These are phyloP conservation scores for Reticulitermes lucifugus DNA, from an alignment of 2,888 invertebrate species.

Conservation along the genomic window DNA sequence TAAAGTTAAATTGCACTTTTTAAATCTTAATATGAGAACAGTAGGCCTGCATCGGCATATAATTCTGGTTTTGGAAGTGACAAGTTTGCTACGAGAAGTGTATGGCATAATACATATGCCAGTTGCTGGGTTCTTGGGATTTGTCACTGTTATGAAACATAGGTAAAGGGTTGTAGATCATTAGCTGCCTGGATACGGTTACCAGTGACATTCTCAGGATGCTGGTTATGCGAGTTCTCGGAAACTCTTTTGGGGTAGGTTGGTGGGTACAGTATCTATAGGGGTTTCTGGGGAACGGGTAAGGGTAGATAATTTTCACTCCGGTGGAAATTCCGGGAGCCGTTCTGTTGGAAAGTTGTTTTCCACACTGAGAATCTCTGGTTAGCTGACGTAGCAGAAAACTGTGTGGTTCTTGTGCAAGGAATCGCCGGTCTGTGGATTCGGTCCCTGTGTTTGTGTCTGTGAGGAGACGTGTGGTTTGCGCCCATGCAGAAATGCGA, in stretches of 20 bases:
- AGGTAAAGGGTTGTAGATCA: background rate
- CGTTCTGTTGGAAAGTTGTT: conserved; percentile 28
- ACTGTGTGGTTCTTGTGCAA: conserved; percentile 28
- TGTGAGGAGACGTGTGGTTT: conserved; percentile 24
- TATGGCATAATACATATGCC: too few species aligned
- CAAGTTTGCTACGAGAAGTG: too few species aligned
- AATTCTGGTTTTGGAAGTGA: too few species aligned
- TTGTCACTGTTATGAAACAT: background rate
- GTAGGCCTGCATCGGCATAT: too few species aligned
- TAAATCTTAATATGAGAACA: too few species aligned
- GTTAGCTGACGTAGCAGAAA: conserved; percentile 40
- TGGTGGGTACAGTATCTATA: background rate
- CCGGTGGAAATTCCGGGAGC: conserved; percentile 27
- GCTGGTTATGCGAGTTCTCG: conserved; percentile 12
- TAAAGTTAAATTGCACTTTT: too few species aligned
- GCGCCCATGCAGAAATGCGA: conserved; percentile 29
- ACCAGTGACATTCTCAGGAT: background rate
- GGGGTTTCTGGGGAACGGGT: background rate
- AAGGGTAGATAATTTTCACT: conserved; percentile 32
- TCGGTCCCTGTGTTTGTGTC: conserved; percentile 27
- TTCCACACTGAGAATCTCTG: conserved; percentile 35
- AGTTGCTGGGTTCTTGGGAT: background rate
- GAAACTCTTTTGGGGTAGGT: background rate
- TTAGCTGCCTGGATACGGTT: background rate
- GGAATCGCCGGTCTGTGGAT: conserved; percentile 1